A percentile compares a stretch with the other conserved stretches of the same genome.
Conservation (phyloP, 2,113 vertebrate genomes). For the Recurvirostra avosetta region DNA sequence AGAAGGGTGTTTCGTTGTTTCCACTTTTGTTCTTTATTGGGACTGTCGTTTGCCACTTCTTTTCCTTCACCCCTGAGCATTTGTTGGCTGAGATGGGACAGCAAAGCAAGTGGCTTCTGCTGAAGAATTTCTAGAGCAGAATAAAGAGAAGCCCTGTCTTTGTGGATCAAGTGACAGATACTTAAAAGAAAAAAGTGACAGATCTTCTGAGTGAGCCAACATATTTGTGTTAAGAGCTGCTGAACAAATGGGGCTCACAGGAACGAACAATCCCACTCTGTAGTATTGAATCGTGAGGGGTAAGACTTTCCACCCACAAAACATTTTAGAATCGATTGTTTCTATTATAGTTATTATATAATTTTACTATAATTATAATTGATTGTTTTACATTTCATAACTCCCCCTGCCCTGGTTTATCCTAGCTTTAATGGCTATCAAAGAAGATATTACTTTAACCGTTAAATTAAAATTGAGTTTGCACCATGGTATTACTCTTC, state of each 20-base stretch:
- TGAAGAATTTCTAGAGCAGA: not conserved
- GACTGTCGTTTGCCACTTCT: not conserved
- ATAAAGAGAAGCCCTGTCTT: not conserved
- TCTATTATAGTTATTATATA: too few species aligned
- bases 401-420: rapidly evolving
- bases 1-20: not conserved
- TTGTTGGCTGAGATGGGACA: not conserved
- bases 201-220: slow-evolving; percentile 33
- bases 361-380: too few species aligned
- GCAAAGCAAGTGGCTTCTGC: not conserved
- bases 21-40: not conserved
- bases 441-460: not conserved
- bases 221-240: slow-evolving; percentile 19
- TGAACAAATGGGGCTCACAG: not conserved
- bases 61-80: not conserved
- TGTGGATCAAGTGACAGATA: slow-evolving; percentile 30
- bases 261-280: not conserved
- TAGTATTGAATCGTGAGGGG: not conserved
- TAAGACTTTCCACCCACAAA: not conserved
- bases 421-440: not conserved
- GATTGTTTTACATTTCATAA: not conserved
- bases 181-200: slow-evolving; percentile 33
- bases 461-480: not conserved
- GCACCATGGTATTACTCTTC: not conserved
- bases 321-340: not conserved